These are phyloP conservation scores for Zaprionus nigranus DNA, from an alignment of 1,140 invertebrate species.

Conservation along the genomic window DNA sequence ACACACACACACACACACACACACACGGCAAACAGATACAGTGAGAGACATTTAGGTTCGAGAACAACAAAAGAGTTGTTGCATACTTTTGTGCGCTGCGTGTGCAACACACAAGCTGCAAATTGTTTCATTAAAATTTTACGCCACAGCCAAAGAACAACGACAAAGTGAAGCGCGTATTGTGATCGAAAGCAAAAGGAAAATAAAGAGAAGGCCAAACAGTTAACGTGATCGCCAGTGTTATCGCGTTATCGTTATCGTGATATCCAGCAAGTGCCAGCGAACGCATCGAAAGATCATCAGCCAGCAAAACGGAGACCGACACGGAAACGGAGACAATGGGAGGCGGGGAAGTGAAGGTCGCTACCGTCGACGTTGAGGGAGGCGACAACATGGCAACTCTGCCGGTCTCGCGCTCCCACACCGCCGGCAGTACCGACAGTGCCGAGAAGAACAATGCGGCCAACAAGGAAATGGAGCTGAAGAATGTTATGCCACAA, in stretches of 20 bases:
- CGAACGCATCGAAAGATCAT: not conserved
- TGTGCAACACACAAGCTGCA: conserved; percentile 51
- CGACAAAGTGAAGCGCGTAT: conserved; percentile 24
- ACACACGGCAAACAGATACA: not conserved
- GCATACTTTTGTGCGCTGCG: conserved; percentile 42
- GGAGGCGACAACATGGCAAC: conserved; percentile 93
- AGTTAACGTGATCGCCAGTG: not conserved
- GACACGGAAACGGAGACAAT: conserved; percentile 85
- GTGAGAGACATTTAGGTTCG: no score
- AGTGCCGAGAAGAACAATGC: conserved; percentile 91
- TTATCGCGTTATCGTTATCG: conserved; percentile 24
- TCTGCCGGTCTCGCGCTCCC: conserved; percentile 90
- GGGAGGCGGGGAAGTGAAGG: conserved; percentile 92
- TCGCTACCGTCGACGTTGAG: conserved; percentile 93
- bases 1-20: conserved; percentile 14
- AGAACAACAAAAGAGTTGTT: conserved; percentile 51
- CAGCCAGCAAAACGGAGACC: conserved; percentile 75
- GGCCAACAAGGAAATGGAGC: conserved; percentile 94
- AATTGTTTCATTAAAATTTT: conserved; percentile 68
- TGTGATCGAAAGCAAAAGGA: conserved; percentile 27
- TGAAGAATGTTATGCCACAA: conserved; percentile 92
- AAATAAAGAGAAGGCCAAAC: conserved; percentile 8
- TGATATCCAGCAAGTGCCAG: conserved; percentile 30
- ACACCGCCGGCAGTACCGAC: conserved; percentile 87
- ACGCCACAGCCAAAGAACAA: conserved; percentile 42